These are phyloP conservation scores for Adela reaumurella DNA, from an alignment of 2,888 invertebrate species.

Conservation along the genomic window DNA sequence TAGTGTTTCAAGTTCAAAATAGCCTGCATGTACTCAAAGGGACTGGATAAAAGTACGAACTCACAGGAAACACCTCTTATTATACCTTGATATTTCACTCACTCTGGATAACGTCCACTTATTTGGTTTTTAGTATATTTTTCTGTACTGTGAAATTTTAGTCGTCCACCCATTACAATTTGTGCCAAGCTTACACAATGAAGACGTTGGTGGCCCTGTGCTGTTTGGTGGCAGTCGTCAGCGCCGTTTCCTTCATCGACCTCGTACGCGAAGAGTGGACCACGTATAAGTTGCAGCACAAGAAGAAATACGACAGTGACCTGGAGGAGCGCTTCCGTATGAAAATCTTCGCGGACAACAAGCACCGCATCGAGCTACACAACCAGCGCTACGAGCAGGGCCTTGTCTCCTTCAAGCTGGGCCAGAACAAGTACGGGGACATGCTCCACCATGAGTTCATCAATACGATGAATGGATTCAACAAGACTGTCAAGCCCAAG, in stretches of 20 bases:
- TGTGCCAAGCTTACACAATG: slow-evolving; percentile 21
- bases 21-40: too few species aligned
- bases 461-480: slow-evolving; percentile 44
- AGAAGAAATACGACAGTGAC: slow-evolving; percentile 64
- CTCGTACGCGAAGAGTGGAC: slow-evolving; percentile 73
- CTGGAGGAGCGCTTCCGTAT: slow-evolving; percentile 80
- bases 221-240: slow-evolving; percentile 49
- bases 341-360: slow-evolving; percentile 89
- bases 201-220: slow-evolving; percentile 34
- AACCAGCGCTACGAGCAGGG: slow-evolving; percentile 71
- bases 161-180: too few species aligned
- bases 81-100: too few species aligned
- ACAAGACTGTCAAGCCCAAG: slow-evolving; percentile 25
- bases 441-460: slow-evolving; percentile 83
- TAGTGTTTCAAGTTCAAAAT: too few species aligned
- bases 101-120: too few species aligned
- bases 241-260: slow-evolving; percentile 69
- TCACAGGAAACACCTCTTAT: too few species aligned
- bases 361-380: slow-evolving; percentile 78
- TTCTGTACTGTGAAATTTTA: too few species aligned
- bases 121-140: too few species aligned
- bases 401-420: slow-evolving; percentile 62
- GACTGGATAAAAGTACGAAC: too few species aligned
- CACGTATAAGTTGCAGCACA: slow-evolving; percentile 75
- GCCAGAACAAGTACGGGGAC: slow-evolving; percentile 81